Conservation (phyloP, 1,140 invertebrate genomes). For the Kradibia gibbosae region DNA sequence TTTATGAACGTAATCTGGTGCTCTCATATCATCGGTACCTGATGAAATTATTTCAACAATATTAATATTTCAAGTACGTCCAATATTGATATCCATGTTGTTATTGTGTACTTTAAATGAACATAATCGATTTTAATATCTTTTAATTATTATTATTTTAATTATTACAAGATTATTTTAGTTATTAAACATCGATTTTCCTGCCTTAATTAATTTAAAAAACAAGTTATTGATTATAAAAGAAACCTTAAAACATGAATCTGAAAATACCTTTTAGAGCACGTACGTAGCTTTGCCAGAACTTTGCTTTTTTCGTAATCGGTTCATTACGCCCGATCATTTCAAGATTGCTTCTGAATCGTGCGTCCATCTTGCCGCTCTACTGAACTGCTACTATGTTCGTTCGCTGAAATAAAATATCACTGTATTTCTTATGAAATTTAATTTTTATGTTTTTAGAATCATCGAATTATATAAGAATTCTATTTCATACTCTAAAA, state of each 20-base stretch:
- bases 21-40: slow-evolving; percentile 91
- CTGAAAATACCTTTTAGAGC: slow-evolving; percentile 84
- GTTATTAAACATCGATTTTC: no score
- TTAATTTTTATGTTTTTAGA: no score
- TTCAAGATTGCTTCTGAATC: slow-evolving; percentile 91
- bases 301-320: slow-evolving; percentile 91
- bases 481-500: no score
- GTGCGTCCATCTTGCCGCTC: slow-evolving; percentile 81
- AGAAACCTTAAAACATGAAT: neutral
- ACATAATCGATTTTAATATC: no score
- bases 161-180: no score
- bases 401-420: slow-evolving; percentile 80
- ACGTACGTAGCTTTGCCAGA: slow-evolving; percentile 92
- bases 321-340: slow-evolving; percentile 93
- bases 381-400: slow-evolving; percentile 73
- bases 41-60: neutral
- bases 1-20: slow-evolving; percentile 82
- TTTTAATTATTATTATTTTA: no score
- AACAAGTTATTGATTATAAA: neutral
- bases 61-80: neutral
- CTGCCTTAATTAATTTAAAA: no score
- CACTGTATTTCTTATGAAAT: no score
- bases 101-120: no score
- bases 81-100: neutral
- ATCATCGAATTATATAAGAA: no score